Conservation (phyloP, 2,888 invertebrate genomes). For the Leptodirus hochenwartii region DNA sequence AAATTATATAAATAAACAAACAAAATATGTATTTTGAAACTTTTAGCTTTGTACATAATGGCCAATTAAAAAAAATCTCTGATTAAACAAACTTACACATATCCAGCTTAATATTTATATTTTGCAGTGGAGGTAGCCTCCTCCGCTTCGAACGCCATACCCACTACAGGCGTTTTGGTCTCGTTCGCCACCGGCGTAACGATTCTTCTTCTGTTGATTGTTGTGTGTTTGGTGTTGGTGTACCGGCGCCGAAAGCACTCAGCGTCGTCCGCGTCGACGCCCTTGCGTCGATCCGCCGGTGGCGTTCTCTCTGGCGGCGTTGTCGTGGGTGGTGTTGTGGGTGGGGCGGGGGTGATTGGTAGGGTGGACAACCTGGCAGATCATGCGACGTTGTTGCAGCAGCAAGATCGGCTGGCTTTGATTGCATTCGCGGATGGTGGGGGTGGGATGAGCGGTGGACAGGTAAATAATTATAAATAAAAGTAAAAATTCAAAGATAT, state of each 20-base stretch:
- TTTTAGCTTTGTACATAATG: too few species aligned
- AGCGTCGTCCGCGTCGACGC: too few species aligned
- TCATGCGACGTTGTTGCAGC: conserved; percentile 23
- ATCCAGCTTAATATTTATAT: too few species aligned
- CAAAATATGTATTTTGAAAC: too few species aligned
- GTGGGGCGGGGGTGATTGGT: conserved; percentile 4
- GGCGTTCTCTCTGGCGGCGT: conserved; percentile 17
- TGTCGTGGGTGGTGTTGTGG: conserved; percentile 18
- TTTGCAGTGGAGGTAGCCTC: conserved; percentile 20
- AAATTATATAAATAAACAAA: too few species aligned
- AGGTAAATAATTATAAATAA: conserved; percentile 20
- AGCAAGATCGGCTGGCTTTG: conserved; percentile 32
- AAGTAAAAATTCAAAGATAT: too few species aligned
- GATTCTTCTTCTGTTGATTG: conserved; percentile 22
- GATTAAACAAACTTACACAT: too few species aligned
- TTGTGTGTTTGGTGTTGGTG: conserved; percentile 23
- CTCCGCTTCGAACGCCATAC: too few species aligned
- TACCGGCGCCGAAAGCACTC: conserved; percentile 21
- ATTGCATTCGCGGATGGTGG: conserved; percentile 34
- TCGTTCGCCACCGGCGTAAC: conserved; percentile 26
- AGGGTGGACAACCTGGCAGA: conserved; percentile 20
- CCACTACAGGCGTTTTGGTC: too few species aligned
- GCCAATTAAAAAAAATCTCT: too few species aligned
- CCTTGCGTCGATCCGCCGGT: too few species aligned
- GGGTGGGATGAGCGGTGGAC: conserved; percentile 23